These are phyloP conservation scores for Lordiphosa collinella DNA, from an alignment of 1,140 invertebrate species.

Conservation along the genomic window DNA sequence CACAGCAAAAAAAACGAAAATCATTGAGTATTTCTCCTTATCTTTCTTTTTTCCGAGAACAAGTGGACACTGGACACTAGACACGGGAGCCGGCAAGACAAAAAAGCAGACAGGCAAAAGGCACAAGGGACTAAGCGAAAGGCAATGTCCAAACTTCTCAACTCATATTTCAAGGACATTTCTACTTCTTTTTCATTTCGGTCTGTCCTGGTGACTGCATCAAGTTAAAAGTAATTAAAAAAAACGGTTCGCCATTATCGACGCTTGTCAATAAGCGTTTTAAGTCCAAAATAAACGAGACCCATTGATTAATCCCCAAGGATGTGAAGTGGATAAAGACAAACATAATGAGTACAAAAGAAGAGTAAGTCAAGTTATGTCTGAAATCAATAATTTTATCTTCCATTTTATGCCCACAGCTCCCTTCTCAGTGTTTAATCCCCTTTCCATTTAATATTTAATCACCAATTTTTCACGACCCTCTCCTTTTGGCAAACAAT, in stretches of 20 bases:
- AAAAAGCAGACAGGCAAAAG: constrained; percentile 18
- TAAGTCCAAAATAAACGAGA: no score
- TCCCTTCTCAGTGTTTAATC: no score
- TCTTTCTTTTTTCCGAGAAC: background rate
- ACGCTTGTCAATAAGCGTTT: background rate
- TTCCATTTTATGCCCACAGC: no score
- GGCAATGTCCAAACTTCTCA: constrained; percentile 2
- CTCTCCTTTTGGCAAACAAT: constrained; percentile 9
- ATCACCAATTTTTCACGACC: constrained; percentile 21
- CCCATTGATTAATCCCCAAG: no score
- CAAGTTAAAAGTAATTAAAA: constrained; percentile 37
- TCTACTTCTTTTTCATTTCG: constrained; percentile 3
- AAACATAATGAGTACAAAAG: no score
- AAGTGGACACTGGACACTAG: no score
- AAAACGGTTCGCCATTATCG: constrained; percentile 35
- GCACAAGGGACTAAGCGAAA: constrained; percentile 19
- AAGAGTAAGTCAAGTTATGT: no score
- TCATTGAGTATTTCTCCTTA: constrained; percentile 2
- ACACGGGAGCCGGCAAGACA: no score
- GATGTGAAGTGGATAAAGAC: no score
- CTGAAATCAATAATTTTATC: no score
- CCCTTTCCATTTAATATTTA: constrained; percentile 23
- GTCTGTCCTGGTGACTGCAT: background rate
- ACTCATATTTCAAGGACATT: constrained; percentile 26
- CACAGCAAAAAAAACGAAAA: constrained; percentile 22